Conservation (phyloP, 2,797 vertebrate genomes). For the Myotis findleyi region DNA sequence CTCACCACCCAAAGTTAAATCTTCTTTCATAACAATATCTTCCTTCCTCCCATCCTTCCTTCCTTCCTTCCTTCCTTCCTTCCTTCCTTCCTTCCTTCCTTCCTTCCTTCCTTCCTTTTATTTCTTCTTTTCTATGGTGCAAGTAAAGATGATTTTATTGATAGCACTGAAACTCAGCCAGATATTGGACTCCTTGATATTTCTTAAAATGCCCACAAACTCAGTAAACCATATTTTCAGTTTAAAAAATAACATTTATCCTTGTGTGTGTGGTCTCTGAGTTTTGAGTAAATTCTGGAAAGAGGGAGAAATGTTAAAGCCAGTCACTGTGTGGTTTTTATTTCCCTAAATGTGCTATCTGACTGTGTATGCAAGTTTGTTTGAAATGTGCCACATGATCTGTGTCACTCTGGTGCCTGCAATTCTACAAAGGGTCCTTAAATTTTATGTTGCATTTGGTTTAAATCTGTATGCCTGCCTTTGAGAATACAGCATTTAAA, state of each 20-base stretch:
- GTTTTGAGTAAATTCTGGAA: not conserved
- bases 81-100: not conserved
- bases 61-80: not conserved
- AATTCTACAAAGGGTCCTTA: not conserved
- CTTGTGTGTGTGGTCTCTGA: not conserved
- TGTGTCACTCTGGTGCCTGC: not conserved
- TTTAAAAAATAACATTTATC: not conserved
- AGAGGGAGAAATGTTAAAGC: not conserved
- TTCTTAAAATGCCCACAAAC: not conserved
- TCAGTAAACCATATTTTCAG: not conserved
- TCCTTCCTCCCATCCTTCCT: rapidly evolving
- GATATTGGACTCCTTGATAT: not conserved
- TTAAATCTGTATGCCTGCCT: not conserved
- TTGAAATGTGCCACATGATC: constrained; percentile 7
- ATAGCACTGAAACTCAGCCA: not conserved
- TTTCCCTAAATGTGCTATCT: not conserved
- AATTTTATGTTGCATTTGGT: constrained; percentile 51
- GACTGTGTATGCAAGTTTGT: not conserved
- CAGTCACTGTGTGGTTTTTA: not conserved
- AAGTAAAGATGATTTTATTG: not conserved
- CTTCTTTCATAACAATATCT: not conserved
- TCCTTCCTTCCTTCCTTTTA: not conserved
- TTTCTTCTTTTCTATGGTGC: not conserved
- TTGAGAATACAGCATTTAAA: constrained; percentile 46
- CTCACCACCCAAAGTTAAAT: not conserved